A percentile compares a stretch with the other conserved stretches of the same genome.
phyloP scores from a whole-genome alignment of 2,113 vertebrate genomes.

The human (Homo sapiens) region DNA sequence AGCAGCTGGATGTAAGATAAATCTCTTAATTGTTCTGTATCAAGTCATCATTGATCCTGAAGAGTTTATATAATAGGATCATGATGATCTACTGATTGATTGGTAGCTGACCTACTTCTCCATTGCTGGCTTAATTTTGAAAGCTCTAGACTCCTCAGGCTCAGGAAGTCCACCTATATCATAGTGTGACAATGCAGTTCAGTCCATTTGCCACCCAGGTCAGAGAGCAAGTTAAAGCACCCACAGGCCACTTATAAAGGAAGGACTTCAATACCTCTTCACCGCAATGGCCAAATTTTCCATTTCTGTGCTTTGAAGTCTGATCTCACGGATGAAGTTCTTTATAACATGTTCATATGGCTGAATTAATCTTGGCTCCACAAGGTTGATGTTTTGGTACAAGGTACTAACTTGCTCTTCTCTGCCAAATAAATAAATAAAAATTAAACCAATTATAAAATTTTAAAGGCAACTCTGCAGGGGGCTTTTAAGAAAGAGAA shows the following conservation, averaged over 20 bases:
- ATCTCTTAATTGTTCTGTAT: neutral
- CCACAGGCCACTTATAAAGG: neutral
- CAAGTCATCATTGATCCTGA: neutral
- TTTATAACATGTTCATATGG: constrained; percentile 93
- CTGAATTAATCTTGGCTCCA: constrained; percentile 92
- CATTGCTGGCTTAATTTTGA: neutral
- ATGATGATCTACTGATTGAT: neutral
- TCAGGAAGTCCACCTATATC: neutral
- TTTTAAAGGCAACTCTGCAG: neutral
- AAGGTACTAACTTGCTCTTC: constrained; percentile 91
- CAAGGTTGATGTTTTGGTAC: constrained; percentile 95
- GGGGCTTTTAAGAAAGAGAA: neutral
- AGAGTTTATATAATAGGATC: neutral
- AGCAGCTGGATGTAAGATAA: neutral
- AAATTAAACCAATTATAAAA: neutral
- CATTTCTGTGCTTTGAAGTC: constrained; percentile 94
- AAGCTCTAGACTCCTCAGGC: neutral
- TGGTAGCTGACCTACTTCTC: neutral
- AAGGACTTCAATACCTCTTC: constrained; percentile 88
- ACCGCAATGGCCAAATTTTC: constrained; percentile 94
- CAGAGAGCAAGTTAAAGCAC: neutral
- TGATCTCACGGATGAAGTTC: constrained; percentile 94
- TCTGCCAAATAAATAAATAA: constrained; percentile 80
- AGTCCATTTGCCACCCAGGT: neutral
- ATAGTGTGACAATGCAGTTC: rapidly evolving